These are phyloP conservation scores for Bombus confusus DNA, from an alignment of 1,140 invertebrate genomes.

Conservation along the genomic window DNA sequence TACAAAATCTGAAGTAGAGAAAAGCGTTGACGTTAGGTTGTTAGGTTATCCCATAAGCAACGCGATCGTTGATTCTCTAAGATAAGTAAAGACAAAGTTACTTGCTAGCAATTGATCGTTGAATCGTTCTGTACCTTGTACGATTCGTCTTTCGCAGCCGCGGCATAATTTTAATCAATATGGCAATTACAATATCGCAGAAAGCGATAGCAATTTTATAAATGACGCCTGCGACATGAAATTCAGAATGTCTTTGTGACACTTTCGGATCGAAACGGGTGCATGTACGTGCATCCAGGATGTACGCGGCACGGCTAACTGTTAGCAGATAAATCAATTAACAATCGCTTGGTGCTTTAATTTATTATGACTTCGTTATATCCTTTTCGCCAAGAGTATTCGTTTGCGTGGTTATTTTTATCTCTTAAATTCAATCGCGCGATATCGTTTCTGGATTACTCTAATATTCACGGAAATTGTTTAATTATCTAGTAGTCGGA, in stretches of 20 bases:
- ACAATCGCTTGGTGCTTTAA: neutral
- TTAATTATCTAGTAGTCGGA: neutral
- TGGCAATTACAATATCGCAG: neutral
- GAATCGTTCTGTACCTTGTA: no score
- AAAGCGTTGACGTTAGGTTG: no score
- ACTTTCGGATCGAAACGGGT: neutral
- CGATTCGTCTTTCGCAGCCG: no score
- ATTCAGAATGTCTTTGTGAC: neutral
- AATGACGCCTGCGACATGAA: no score
- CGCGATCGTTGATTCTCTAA: no score
- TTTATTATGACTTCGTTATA: neutral
- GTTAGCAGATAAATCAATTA: neutral
- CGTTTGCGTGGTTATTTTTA: neutral
- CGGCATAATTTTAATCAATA: neutral
- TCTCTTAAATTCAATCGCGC: neutral
- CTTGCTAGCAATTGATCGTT: no score
- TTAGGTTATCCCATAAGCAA: no score
- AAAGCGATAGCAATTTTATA: no score
- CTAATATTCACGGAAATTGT: neutral
- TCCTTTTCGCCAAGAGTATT: neutral
- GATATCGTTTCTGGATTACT: neutral
- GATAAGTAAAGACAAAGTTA: no score
- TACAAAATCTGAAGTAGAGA: no score
- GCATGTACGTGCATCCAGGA: no score
- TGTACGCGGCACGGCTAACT: no score